Evolutionary conservation across 2,888 invertebrate genomes (phyloP), one percentile per base, ranked within the genome.

Genomic region (Drosophila infuscata): DNA sequence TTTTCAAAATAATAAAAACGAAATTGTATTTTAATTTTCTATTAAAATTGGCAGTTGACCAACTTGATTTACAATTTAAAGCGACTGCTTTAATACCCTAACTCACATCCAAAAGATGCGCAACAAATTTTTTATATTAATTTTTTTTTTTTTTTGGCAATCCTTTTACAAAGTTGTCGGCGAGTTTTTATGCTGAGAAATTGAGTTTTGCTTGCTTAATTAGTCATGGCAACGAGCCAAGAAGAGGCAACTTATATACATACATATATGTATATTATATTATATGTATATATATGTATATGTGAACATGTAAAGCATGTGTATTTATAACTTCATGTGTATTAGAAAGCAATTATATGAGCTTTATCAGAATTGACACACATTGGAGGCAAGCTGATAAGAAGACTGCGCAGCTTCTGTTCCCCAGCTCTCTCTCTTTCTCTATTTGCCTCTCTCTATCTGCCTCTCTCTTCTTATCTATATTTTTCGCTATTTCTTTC

Each of bases 121-220:
- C 76, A 62, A 77, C 74, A 65, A 53, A 66, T 51, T 71, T 68
- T 29, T 30, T 30, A 17, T 49, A 7, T 46, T 12, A 7, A 3
- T 46, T 25, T 46, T 20, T 20, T 11, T 2, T 2, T n/a, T 25
- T 17, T 29, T 36, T 76, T 76, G 79, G 70, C 76, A 83, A 81
- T 81, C 79, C 75, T 83, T 82, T 88, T 79, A 88, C 84, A 88
- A 85, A 72, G 83, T 85, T 84, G 86, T 88, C 86, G 84, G 88
- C 86, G 79, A 60, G 62, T 88, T 80, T 84, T 77, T 82, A 83
- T 85, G 86, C 86, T 81, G 70, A 77, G 82, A 85, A 79, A 76
- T 88, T 81, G 77, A 79, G 74, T 86, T 79, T 71, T 76, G 74
- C 70, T 76, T 86, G 76, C 75, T 77, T 88, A 85, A 85, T 85